Percentiles rank a stretch among this genome's conserved stretches.
Evolutionary conservation across 2,888 invertebrate genomes (phyloP).

Genomic region (Axea sp.): DNA sequence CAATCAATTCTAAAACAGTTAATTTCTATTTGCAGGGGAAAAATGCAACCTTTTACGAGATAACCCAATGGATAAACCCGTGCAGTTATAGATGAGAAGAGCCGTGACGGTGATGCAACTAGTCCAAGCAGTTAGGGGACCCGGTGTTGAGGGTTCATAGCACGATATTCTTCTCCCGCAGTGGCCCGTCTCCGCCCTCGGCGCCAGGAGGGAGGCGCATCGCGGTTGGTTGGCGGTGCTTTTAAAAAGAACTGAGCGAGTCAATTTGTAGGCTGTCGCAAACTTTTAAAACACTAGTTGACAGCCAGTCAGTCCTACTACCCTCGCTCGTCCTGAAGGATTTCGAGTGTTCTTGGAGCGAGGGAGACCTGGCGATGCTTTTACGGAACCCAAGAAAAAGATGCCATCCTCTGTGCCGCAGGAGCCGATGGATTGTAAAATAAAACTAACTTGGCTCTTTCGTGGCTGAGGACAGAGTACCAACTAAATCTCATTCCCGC

Average conservation of each 20-base stretch:
- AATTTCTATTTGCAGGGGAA: slow-evolving; percentile 17
- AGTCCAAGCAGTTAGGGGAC: slow-evolving; percentile 38
- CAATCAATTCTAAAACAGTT: slow-evolving; percentile 6
- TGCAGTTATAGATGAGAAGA: slow-evolving; percentile 6
- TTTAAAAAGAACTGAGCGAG: slow-evolving; percentile 80
- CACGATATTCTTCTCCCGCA: slow-evolving; percentile 20
- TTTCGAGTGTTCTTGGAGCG: slow-evolving; percentile 61
- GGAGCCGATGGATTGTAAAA: slow-evolving; percentile 79
- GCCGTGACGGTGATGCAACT: slow-evolving; percentile 22
- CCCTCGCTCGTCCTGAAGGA: slow-evolving; percentile 69
- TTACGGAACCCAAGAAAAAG: slow-evolving; percentile 47
- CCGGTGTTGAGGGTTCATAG: slow-evolving; percentile 52
- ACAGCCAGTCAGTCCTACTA: slow-evolving; percentile 72
- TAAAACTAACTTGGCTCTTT: slow-evolving; percentile 79
- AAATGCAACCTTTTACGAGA: neutral
- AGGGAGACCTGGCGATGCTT: slow-evolving; percentile 48
- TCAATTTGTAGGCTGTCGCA: slow-evolving; percentile 80
- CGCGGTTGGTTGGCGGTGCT: slow-evolving; percentile 76
- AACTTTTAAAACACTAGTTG: slow-evolving; percentile 80
- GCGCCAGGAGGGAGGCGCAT: slow-evolving; percentile 57
- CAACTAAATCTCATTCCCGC: slow-evolving; percentile 77
- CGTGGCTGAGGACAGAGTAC: slow-evolving; percentile 72
- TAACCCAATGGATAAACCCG: slow-evolving; percentile 15
- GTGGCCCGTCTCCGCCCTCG: slow-evolving; percentile 37
- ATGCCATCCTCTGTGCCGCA: slow-evolving; percentile 68